Percentiles rank a stretch among this genome's conserved stretches.
Conservation (phyloP, 2,888 invertebrate genomes). For the Netelia virgata region DNA sequence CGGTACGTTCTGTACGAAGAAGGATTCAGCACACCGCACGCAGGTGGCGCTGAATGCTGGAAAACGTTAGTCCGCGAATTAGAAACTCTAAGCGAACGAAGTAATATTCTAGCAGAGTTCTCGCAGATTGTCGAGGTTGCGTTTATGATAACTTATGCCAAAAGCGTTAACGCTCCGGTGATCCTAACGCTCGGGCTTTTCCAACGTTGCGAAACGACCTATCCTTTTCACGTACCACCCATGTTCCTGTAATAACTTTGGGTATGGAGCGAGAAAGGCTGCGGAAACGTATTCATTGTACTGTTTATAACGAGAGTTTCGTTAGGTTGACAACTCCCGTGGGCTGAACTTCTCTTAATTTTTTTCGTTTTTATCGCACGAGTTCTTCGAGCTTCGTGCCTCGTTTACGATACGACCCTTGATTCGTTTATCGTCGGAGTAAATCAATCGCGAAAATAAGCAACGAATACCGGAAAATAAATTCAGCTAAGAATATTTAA, state of each 20-base stretch:
- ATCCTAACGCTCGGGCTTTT: conserved; percentile 3
- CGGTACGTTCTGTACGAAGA: background rate
- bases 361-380: background rate
- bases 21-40: background rate
- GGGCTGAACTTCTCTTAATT: background rate
- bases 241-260: conserved; percentile 28
- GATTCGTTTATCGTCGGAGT: background rate
- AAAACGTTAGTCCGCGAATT: conserved; percentile 43
- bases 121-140: conserved; percentile 48
- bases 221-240: background rate
- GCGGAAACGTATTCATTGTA: conserved; percentile 31
- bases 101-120: conserved; percentile 52
- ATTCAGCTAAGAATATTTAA: too few species aligned
- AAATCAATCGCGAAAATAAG: too few species aligned
- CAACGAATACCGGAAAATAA: too few species aligned
- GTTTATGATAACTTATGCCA: conserved; percentile 65
- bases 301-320: conserved; percentile 37
- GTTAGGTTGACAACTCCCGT: conserved; percentile 10
- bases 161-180: conserved; percentile 40
- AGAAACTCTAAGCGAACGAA: conserved; percentile 37
- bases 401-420: background rate
- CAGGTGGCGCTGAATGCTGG: conserved; percentile 36
- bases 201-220: conserved; percentile 29
- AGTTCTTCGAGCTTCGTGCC: too few species aligned
- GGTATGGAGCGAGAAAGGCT: background rate